These are phyloP conservation scores for Potamarius usumacintae DNA, from an alignment of 2,113 vertebrate species.

Conservation along the genomic window DNA sequence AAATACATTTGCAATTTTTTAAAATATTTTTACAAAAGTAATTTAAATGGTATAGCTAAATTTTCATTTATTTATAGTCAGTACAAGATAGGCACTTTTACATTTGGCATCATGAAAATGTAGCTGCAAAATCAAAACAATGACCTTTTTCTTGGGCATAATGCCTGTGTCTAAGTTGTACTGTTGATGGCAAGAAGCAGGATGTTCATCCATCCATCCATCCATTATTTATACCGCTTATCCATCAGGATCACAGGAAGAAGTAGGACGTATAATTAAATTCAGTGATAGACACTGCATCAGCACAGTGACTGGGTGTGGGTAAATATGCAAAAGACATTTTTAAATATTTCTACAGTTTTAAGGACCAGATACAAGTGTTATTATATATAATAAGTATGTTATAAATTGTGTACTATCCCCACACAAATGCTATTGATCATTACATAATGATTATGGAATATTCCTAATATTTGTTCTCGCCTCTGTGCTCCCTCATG, in stretches of 20 bases:
- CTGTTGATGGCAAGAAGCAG: conserved; percentile 40
- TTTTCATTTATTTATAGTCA: background rate
- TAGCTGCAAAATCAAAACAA: conserved; percentile 26
- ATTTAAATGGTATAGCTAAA: background rate
- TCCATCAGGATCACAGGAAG: background rate
- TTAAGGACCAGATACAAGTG: background rate
- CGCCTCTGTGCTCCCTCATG: conserved; percentile 21
- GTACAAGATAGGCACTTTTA: background rate
- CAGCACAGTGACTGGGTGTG: conserved; percentile 48
- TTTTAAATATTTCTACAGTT: background rate
- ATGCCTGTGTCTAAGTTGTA: background rate
- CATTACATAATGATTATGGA: background rate
- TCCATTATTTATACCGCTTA: no score
- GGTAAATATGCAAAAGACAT: conserved; percentile 47
- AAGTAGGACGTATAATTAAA: conserved; percentile 66
- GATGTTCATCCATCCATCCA: no score
- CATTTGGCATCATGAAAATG: background rate
- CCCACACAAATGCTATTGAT: no score
- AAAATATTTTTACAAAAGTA: background rate
- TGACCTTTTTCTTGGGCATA: conserved; percentile 4
- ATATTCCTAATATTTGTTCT: background rate
- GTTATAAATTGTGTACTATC: background rate
- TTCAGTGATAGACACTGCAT: conserved; percentile 58
- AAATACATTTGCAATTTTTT: background rate
- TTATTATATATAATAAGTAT: background rate